These are phyloP conservation scores for Zaprionus davidi DNA, from an alignment of 1,140 invertebrate species.

Conservation along the genomic window DNA sequence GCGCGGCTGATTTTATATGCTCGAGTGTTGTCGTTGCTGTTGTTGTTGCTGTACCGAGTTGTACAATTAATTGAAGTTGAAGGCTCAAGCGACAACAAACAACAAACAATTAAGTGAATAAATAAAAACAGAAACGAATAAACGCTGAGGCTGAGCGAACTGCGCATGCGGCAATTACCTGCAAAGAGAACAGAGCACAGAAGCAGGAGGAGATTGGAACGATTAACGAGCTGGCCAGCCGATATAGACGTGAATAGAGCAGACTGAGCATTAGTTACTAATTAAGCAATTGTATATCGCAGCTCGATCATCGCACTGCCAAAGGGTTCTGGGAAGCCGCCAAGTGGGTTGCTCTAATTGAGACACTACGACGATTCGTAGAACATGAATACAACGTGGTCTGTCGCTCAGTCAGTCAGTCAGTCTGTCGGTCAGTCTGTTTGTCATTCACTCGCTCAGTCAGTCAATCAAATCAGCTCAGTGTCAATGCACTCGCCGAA, in stretches of 20 bases:
- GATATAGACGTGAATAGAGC: slow-evolving; percentile 3
- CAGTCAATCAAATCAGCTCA: slow-evolving; percentile 68
- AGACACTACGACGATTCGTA: slow-evolving; percentile 7
- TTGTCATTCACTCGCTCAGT: slow-evolving; percentile 45
- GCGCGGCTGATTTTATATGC: slow-evolving; percentile 1
- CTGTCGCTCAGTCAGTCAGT: slow-evolving; percentile 14
- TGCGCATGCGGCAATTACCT: slow-evolving; percentile 5
- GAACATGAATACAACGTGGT: background rate
- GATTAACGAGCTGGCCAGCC: slow-evolving; percentile 4
- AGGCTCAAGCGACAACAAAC: slow-evolving; percentile 65
- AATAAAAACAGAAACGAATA: slow-evolving; percentile 33
- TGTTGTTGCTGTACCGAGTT: slow-evolving; percentile 22
- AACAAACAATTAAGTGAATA: slow-evolving; percentile 64
- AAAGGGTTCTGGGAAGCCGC: slow-evolving; percentile 19
- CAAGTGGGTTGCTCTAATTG: slow-evolving; percentile 21
- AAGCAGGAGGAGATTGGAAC: background rate
- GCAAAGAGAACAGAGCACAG: slow-evolving; percentile 3
- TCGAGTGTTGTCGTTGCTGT: slow-evolving; percentile 8
- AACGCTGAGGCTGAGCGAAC: background rate
- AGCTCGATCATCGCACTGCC: slow-evolving; percentile 21
- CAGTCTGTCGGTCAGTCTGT: slow-evolving; percentile 24
- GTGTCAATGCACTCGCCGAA: slow-evolving; percentile 73
- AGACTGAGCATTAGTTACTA: slow-evolving; percentile 61
- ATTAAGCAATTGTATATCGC: slow-evolving; percentile 70
- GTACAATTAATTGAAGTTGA: slow-evolving; percentile 69